A percentile compares a stretch with the other conserved stretches of the same genome.
Conservation (phyloP, 2,113 vertebrate genomes). For the Cygnus buccinator region DNA sequence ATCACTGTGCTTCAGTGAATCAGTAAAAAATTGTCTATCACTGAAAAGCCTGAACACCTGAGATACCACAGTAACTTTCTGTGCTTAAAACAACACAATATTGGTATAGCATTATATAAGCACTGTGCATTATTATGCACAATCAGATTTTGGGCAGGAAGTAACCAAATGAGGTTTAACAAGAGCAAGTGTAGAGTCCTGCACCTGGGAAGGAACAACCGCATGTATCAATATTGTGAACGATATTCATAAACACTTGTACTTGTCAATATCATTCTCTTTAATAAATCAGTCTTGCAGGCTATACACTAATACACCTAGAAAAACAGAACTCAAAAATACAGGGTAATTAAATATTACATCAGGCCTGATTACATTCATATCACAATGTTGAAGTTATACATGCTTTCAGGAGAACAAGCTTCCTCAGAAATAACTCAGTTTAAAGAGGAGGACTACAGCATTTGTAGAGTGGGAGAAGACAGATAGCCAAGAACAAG, state of each 20-base stretch:
- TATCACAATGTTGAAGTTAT: not conserved
- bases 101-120: not conserved
- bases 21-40: not conserved
- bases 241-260: not conserved
- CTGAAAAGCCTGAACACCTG: not conserved
- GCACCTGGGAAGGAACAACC: too few relatives aligned
- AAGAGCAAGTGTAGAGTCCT: too few relatives aligned
- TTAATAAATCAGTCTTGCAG: not conserved
- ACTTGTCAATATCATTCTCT: not conserved
- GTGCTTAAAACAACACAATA: not conserved
- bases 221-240: not conserved
- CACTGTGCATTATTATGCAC: not conserved
- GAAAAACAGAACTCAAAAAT: not conserved
- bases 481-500: not conserved
- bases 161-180: too few relatives aligned
- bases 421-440: not conserved
- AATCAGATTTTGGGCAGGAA: not conserved
- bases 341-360: not conserved
- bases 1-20: not conserved
- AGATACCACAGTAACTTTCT: not conserved
- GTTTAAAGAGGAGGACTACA: not conserved
- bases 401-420: not conserved
- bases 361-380: not conserved
- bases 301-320: not conserved
- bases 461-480: conserved; percentile 1